Percentiles rank a stretch among this genome's conserved stretches.
Conservation (phyloP, 2,113 vertebrate species). For the Helogale parvula region DNA sequence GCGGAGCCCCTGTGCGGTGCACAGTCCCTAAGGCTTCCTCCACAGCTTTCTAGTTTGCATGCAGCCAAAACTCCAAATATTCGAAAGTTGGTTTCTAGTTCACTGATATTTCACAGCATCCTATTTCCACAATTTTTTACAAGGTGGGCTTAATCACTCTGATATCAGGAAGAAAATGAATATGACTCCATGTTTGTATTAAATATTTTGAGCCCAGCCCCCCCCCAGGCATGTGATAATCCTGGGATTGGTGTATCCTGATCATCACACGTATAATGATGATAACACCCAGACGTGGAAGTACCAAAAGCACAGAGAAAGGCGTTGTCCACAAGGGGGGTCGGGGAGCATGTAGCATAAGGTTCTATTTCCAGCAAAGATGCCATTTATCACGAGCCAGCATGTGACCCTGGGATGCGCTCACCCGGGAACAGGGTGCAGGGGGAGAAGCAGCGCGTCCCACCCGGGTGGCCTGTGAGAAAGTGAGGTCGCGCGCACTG, state of each 20-base stretch:
- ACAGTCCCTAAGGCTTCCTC: too few relatives aligned
- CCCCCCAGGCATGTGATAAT: background rate
- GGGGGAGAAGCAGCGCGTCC: background rate
- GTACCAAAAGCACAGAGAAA: background rate
- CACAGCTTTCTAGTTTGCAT: background rate
- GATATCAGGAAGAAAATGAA: background rate
- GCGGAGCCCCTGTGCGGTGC: accelerated
- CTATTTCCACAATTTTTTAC: background rate
- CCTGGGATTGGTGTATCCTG: background rate
- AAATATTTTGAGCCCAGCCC: background rate
- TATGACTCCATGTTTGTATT: background rate
- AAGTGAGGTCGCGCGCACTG: slow-evolving; percentile 42
- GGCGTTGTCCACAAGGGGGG: background rate
- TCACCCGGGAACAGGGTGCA: background rate
- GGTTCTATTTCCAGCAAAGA: background rate
- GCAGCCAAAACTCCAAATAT: background rate
- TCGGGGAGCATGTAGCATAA: background rate
- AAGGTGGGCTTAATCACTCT: background rate
- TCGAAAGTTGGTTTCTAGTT: background rate
- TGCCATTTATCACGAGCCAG: background rate
- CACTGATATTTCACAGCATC: background rate
- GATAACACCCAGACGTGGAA: background rate
- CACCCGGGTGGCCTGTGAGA: background rate
- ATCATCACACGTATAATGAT: background rate
- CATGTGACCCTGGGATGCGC: background rate